Conservation (phyloP, 2,888 invertebrate species). For the Drosophila bunnanda region DNA sequence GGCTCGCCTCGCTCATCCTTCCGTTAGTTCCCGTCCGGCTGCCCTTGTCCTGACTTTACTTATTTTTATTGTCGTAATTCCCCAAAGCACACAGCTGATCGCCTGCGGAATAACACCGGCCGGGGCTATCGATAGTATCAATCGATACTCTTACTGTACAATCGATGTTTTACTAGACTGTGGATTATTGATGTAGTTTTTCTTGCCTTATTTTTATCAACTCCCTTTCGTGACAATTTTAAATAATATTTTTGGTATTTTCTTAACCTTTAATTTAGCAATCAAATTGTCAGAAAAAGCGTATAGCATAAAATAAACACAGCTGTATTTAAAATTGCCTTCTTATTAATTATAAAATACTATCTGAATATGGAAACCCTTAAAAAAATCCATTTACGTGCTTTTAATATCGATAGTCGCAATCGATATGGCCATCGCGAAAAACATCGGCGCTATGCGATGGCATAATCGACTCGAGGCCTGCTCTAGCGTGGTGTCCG, state of each 20-base stretch:
- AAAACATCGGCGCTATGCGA: not conserved
- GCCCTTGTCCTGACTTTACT: not conserved
- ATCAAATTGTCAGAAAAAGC: too few species aligned
- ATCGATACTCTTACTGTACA: not conserved
- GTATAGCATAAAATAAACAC: too few species aligned
- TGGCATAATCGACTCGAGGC: slow-evolving; percentile 2
- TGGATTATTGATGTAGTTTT: too few species aligned
- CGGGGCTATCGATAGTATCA: not conserved
- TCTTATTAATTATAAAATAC: not conserved
- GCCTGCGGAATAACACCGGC: slow-evolving; percentile 17
- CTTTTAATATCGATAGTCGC: not conserved
- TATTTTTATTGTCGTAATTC: slow-evolving; percentile 59
- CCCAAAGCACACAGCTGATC: slow-evolving; percentile 27
- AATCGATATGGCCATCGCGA: not conserved
- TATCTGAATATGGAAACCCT: not conserved
- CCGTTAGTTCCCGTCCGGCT: not conserved
- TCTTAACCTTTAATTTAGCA: too few species aligned
- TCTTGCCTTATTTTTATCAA: too few species aligned
- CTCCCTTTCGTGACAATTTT: too few species aligned
- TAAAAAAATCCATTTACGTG: too few species aligned
- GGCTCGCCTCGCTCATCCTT: slow-evolving; percentile 52
- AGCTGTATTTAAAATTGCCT: too few species aligned
- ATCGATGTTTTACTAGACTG: too few species aligned
- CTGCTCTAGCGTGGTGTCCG: slow-evolving; percentile 13
- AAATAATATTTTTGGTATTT: too few species aligned